Conservation (phyloP, 2,797 vertebrate species). For the Luscinia luscinia region DNA sequence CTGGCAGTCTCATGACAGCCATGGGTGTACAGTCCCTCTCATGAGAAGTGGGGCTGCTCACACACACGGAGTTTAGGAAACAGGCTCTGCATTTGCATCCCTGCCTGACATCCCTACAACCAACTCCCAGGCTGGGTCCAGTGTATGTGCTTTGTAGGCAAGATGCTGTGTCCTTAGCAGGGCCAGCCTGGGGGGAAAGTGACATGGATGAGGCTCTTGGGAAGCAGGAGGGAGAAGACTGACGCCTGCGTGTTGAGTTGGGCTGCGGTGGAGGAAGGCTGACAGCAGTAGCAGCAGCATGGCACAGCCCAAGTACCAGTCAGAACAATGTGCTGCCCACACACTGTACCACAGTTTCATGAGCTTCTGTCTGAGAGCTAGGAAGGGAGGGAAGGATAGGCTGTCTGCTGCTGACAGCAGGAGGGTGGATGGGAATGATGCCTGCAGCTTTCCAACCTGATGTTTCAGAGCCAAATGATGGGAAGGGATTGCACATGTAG, state of each 20-base stretch:
- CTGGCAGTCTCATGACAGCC: not conserved
- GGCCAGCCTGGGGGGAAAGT: not conserved
- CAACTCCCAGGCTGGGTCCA: not conserved
- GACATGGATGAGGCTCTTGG: not conserved
- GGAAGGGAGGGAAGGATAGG: constrained; percentile 20
- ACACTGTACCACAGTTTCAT: not conserved
- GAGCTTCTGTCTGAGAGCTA: constrained; percentile 32
- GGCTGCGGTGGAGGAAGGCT: not conserved
- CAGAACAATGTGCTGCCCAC: constrained; percentile 48
- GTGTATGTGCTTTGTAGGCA: not conserved
- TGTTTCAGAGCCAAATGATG: not conserved
- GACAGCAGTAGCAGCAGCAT: not conserved
- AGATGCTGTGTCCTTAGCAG: not conserved
- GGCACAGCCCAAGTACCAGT: constrained; percentile 29
- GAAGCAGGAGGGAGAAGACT: not conserved
- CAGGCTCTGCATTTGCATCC: not conserved
- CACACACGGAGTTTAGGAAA: not conserved
- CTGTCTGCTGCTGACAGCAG: constrained; percentile 41
- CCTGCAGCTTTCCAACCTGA: constrained; percentile 33
- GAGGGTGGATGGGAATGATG: constrained; percentile 15
- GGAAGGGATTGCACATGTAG: not conserved
- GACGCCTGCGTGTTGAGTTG: not conserved
- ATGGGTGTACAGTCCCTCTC: not conserved
- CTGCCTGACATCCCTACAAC: not conserved
- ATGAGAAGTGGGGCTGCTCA: not conserved